Evolutionary conservation across 1,140 invertebrate species (phyloP).

Genomic region (Brachionus angularis): DNA sequence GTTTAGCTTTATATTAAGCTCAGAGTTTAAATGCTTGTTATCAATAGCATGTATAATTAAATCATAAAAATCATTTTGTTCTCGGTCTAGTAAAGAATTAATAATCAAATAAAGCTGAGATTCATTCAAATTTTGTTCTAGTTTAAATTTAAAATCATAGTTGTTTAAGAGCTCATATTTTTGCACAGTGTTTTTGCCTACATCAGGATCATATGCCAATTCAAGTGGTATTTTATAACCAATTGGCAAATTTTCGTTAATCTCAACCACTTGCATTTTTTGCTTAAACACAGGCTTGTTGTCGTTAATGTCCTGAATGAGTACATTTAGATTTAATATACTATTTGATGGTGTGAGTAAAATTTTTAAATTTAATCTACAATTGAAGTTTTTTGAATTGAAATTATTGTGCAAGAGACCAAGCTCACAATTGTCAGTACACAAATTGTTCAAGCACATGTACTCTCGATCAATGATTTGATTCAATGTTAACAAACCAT

Average conservation of each 20-base stretch:
- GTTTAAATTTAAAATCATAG: not conserved
- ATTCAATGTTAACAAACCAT: not conserved
- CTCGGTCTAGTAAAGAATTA: not conserved
- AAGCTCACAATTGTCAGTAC: not conserved
- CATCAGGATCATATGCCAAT: slow-evolving; percentile 18
- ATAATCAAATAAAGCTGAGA: slow-evolving; percentile 18
- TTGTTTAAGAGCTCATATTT: not conserved
- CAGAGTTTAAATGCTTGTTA: not conserved
- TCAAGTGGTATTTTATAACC: slow-evolving; percentile 28
- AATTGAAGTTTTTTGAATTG: not conserved
- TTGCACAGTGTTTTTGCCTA: not conserved
- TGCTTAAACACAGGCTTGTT: slow-evolving; percentile 15
- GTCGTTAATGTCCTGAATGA: slow-evolving; percentile 38
- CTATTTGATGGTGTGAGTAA: not conserved
- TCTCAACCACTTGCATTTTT: not conserved
- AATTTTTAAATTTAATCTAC: slow-evolving; percentile 36
- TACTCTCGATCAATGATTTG: slow-evolving; percentile 5
- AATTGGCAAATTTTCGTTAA: slow-evolving; percentile 38
- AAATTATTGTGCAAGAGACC: not conserved
- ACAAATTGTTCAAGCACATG: slow-evolving; percentile 9
- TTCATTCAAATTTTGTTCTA: slow-evolving; percentile 27
- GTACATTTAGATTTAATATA: slow-evolving; percentile 22
- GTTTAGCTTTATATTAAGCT: not conserved
- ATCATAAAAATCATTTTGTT: not conserved
- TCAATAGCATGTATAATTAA: not conserved